These are phyloP conservation scores for Balearica regulorum DNA, from an alignment of 2,797 vertebrate genomes.

Conservation along the genomic window DNA sequence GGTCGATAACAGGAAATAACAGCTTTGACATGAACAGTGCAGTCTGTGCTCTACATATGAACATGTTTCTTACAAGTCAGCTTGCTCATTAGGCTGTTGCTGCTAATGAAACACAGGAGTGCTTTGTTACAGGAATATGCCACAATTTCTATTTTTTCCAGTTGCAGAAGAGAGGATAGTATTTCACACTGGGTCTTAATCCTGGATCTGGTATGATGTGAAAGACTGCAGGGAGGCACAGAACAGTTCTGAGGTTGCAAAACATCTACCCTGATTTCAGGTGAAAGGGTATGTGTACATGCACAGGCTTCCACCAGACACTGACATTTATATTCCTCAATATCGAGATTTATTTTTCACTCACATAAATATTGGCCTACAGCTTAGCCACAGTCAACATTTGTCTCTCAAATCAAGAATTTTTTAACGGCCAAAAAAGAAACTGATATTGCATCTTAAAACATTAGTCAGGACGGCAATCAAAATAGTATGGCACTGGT, in stretches of 20 bases:
- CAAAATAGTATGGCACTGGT: not conserved
- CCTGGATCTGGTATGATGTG: not conserved
- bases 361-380: slow-evolving; percentile 31
- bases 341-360: not conserved
- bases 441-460: slow-evolving; percentile 8
- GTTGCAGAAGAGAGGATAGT: not conserved
- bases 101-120: not conserved
- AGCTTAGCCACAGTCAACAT: slow-evolving; percentile 43
- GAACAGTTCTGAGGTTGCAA: not conserved
- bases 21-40: not conserved
- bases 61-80: not conserved
- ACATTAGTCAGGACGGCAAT: not conserved
- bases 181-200: not conserved
- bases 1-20: not conserved
- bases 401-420: slow-evolving; percentile 21
- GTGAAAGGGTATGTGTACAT: not conserved
- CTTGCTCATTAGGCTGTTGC: not conserved
- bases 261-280: not conserved
- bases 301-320: not conserved
- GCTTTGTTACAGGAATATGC: not conserved
- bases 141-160: not conserved
- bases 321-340: slow-evolving; percentile 12
- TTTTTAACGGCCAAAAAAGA: slow-evolving; percentile 27
- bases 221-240: not conserved
- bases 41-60: not conserved